Evolutionary conservation across 2,797 vertebrate species (phyloP).

Genomic region (Rhinatrema bivittatum): DNA sequence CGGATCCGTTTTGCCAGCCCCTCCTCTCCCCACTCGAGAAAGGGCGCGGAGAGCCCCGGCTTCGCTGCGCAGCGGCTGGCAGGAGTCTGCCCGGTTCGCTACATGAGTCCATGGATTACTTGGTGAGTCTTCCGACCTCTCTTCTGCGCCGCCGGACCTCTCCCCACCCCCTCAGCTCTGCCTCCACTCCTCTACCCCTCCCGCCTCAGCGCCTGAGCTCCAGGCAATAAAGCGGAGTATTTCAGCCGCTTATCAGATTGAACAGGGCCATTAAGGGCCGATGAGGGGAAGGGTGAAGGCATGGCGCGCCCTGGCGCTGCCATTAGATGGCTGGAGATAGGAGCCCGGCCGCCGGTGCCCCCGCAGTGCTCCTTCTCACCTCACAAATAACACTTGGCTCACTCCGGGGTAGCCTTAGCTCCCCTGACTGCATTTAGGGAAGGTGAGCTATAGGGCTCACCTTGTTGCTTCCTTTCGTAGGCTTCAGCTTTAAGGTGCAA

Average conservation of each 20-base stretch:
- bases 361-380: no score
- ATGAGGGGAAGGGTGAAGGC: not conserved
- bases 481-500: no score
- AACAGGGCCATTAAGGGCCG: not conserved
- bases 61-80: not conserved
- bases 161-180: no score
- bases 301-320: not conserved
- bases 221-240: not conserved
- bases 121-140: slow-evolving; percentile 37
- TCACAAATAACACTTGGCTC: no score
- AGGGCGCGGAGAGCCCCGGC: not conserved
- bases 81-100: slow-evolving; percentile 31
- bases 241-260: not conserved
- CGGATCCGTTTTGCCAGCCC: no score
- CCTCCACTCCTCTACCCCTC: not conserved
- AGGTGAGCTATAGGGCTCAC: no score
- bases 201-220: not conserved
- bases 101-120: slow-evolving; percentile 66
- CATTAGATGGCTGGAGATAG: not conserved
- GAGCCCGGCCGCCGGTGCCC: not conserved
- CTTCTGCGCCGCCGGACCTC: not conserved
- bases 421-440: no score
- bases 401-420: no score
- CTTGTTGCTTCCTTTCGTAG: no score
- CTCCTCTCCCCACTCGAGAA: not conserved